phyloP scores from a whole-genome alignment of 2,797 vertebrate species.

The Acropternis orthonyx region DNA sequence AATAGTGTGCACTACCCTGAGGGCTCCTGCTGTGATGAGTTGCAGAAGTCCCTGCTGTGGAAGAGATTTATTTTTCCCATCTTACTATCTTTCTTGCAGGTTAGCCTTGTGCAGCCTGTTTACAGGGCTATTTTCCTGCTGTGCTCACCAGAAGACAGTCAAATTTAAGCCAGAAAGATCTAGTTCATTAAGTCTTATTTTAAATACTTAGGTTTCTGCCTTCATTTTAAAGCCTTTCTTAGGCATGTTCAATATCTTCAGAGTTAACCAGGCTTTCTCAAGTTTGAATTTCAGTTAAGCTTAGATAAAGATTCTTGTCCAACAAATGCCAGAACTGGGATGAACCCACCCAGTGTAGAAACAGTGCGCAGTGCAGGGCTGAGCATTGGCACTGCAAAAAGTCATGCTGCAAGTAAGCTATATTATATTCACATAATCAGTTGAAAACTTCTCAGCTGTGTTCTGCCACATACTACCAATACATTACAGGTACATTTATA shows the following conservation, averaged over 20 bases:
- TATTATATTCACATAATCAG: neutral
- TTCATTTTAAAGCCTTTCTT: neutral
- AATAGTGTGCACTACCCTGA: accelerated
- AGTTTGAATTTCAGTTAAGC: neutral
- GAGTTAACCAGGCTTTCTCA: neutral
- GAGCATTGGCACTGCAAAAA: neutral
- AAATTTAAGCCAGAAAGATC: neutral
- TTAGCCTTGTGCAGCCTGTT: neutral
- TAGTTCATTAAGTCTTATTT: neutral
- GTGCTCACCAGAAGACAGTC: neutral
- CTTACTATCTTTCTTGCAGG: neutral
- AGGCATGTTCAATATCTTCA: neutral
- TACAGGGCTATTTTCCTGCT: neutral
- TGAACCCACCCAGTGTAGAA: neutral
- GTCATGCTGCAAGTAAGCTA: neutral
- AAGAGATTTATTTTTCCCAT: neutral
- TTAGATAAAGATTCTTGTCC: neutral
- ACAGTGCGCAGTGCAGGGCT: neutral
- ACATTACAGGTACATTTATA: neutral
- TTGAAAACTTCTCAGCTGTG: neutral
- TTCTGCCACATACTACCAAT: neutral
- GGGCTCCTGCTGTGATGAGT: neutral
- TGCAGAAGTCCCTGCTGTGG: neutral
- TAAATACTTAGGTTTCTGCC: neutral
- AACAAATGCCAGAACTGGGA: neutral